Evolutionary conservation across 2,113 vertebrate genomes (phyloP), one percentile per base, ranked within the genome.

Genomic region (Miniopterus natalensis): DNA sequence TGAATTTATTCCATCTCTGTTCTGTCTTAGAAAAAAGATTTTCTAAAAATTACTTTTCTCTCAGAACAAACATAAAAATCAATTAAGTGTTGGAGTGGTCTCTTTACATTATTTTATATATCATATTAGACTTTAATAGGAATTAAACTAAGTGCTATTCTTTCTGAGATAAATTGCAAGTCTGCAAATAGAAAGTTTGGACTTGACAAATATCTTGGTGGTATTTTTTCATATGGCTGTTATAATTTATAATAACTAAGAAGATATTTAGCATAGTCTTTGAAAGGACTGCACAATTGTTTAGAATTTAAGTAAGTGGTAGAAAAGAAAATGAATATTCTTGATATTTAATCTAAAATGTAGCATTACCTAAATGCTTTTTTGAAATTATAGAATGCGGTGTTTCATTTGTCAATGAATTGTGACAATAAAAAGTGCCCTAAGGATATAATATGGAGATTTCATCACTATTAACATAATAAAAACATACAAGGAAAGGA

Each of bases 261-360:
- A 90, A 57, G 2, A 77, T 47, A 66, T 74, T 85, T 86, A 83
- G 47, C 17, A 1, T 74, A 40, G 20, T 59, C 40, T 81, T 73
- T 77, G 40, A 87, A 92, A 79, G 7, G 5, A 36, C 14, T 45
- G 57, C 13, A 59, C 11, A 86, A 51, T 63, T 23, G 42, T 47
- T 95, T 25, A 85, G 23, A 66, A 8, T 68, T 87, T 88, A 84
- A 81, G 11, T 20, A 73, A 86, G 81, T 70, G 65, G 7, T 66
- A 78, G 14, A 78, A 88, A 89, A 29, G 55, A 88, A 85, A 61
- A 85, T 89, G 3, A 89, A 14, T 45, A 55, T 73, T 70, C 21
- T 70, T 88, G 59, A 88, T 88, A 78, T 51, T 88, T 68, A 92
- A 85, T 73, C 31, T 71, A 21, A 80, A 91, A 93, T 79, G 13